A percentile compares a stretch with the other conserved stretches of the same genome.
Conservation (phyloP, 2,888 invertebrate species). For the Anticlea derivata region DNA sequence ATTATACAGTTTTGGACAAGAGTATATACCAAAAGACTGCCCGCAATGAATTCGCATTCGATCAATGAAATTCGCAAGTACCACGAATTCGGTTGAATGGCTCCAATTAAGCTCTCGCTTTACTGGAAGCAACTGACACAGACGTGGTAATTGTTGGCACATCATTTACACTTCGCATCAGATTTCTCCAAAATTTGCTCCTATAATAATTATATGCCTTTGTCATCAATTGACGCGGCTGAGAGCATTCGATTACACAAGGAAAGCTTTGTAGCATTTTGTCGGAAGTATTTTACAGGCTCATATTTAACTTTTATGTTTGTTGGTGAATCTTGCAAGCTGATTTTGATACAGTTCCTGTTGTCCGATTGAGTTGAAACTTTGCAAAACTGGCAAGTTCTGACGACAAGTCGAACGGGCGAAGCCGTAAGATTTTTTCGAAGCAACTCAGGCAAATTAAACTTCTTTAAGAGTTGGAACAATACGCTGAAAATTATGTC, state of each 20-base stretch:
- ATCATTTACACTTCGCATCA: constrained; percentile 28
- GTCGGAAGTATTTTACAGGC: no score
- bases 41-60: constrained; percentile 18
- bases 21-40: constrained; percentile 11
- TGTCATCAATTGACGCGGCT: constrained; percentile 12
- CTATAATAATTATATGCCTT: constrained; percentile 16
- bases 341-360: no score
- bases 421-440: no score
- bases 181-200: constrained; percentile 14
- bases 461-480: no score
- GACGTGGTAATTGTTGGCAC: constrained; percentile 30
- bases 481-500: no score
- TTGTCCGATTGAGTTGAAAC: no score
- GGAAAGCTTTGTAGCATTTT: background rate
- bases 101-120: constrained; percentile 27
- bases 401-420: no score
- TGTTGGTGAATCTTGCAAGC: no score
- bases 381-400: no score
- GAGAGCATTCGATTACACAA: constrained; percentile 3
- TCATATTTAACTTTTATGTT: no score
- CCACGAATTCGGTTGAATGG: constrained; percentile 26
- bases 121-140: constrained; percentile 24
- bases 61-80: constrained; percentile 23
- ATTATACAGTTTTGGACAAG: constrained; percentile 2
- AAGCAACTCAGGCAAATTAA: no score